phyloP scores from a whole-genome alignment of 2,113 vertebrate species.

The Leptobrachium ailaonicum region DNA sequence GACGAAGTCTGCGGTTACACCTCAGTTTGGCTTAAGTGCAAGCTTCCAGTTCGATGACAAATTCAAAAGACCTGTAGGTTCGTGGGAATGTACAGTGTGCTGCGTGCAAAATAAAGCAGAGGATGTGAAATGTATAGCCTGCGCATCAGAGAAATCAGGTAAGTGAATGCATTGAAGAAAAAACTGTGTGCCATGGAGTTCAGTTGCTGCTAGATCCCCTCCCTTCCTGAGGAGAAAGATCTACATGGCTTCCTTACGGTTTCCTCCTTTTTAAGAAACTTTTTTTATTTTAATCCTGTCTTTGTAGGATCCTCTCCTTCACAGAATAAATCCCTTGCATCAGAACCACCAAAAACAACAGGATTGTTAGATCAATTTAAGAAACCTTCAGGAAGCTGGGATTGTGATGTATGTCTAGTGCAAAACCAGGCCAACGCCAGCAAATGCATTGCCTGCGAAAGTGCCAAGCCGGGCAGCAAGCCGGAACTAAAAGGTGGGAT shows the following conservation, averaged over 20 bases:
- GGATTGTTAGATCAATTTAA: conserved; percentile 73
- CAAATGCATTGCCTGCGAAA: conserved; percentile 67
- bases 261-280: neutral
- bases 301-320: conserved; percentile 62
- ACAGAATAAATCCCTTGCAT: conserved; percentile 54
- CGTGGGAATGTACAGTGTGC: conserved; percentile 89
- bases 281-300: conserved; percentile 26
- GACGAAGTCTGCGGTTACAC: conserved; percentile 62
- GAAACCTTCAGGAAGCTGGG: conserved; percentile 74
- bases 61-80: conserved; percentile 86
- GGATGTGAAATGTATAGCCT: conserved; percentile 83
- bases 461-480: conserved; percentile 71
- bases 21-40: conserved; percentile 48
- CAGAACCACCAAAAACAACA: conserved; percentile 63
- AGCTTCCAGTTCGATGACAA: conserved; percentile 83
- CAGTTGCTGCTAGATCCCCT: too few species aligned
- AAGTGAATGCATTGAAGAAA: conserved; percentile 7
- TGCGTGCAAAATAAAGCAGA: conserved; percentile 82
- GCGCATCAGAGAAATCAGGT: conserved; percentile 83
- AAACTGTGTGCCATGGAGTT: too few species aligned
- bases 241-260: too few species aligned
- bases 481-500: conserved; percentile 81
- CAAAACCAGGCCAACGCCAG: conserved; percentile 67
- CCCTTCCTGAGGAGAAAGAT: too few species aligned
- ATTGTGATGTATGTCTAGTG: conserved; percentile 68